Percentiles rank a stretch among this genome's conserved stretches.
Conservation (phyloP, 1,140 invertebrate species). For the Rhopalosiphum padi region DNA sequence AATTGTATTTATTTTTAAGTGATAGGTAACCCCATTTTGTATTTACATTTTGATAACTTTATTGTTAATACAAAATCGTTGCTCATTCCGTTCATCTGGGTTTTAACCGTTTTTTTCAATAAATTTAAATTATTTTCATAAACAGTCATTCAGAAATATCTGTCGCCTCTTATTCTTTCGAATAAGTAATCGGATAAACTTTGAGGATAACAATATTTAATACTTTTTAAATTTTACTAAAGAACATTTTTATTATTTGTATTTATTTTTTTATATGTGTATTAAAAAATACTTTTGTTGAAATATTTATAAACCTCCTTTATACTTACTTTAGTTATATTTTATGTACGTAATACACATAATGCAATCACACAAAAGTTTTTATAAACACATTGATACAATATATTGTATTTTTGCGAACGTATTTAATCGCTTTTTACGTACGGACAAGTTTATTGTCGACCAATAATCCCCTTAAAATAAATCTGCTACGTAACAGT, state of each 20-base stretch:
- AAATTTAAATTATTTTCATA: background rate
- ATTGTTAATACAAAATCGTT: background rate
- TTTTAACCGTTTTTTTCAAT: background rate
- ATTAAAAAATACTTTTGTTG: background rate
- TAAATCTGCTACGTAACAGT: background rate
- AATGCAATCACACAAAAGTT: background rate
- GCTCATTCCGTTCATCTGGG: background rate
- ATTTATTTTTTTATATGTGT: background rate
- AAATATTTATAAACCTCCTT: background rate
- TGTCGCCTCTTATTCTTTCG: background rate
- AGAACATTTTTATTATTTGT: background rate
- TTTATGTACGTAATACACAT: conserved; percentile 7
- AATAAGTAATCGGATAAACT: conserved; percentile 8
- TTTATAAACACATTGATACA: conserved; percentile 27
- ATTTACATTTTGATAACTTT: background rate
- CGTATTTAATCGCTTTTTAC: conserved; percentile 25
- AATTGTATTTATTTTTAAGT: background rate
- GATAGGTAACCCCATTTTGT: background rate
- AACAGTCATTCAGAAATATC: background rate
- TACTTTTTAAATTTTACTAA: background rate
- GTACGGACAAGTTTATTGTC: conserved; percentile 44
- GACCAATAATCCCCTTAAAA: conserved; percentile 35
- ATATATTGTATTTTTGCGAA: background rate
- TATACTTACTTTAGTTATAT: background rate
- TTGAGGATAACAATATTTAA: background rate